These are phyloP conservation scores for Caranx melampygus DNA, from an alignment of 2,113 vertebrate species.

Conservation along the genomic window DNA sequence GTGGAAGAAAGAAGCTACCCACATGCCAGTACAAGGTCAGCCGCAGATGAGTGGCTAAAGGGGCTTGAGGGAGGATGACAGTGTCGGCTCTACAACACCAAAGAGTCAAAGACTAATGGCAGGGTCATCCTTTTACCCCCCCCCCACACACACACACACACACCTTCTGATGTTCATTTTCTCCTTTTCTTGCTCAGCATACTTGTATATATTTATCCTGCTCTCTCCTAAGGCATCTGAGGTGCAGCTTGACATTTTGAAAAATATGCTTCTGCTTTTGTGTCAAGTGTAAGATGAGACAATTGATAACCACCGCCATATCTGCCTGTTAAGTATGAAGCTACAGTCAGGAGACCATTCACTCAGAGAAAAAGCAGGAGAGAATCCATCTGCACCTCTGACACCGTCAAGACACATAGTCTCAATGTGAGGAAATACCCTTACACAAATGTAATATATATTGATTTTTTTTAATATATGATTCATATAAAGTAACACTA, in stretches of 20 bases:
- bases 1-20: conserved; percentile 60
- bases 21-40: conserved; percentile 65
- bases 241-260: neutral
- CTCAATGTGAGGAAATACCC: too few species aligned
- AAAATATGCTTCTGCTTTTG: neutral
- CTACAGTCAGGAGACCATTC: neutral
- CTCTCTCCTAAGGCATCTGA: neutral
- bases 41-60: conserved; percentile 69
- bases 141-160: neutral
- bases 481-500: too few species aligned
- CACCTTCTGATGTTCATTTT: conserved; percentile 16
- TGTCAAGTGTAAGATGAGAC: neutral
- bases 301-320: neutral
- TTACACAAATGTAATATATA: too few species aligned
- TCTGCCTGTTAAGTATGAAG: neutral
- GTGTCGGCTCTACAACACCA: conserved; percentile 37
- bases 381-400: neutral
- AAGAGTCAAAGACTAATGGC: conserved; percentile 62
- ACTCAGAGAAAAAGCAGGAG: neutral
- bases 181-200: conserved; percentile 3
- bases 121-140: conserved; percentile 39
- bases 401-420: neutral
- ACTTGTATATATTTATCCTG: neutral
- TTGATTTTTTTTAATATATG: too few species aligned
- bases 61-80: conserved; percentile 64